Conservation (phyloP, 2,113 vertebrate species). For the Paracyprichromis sp. region DNA sequence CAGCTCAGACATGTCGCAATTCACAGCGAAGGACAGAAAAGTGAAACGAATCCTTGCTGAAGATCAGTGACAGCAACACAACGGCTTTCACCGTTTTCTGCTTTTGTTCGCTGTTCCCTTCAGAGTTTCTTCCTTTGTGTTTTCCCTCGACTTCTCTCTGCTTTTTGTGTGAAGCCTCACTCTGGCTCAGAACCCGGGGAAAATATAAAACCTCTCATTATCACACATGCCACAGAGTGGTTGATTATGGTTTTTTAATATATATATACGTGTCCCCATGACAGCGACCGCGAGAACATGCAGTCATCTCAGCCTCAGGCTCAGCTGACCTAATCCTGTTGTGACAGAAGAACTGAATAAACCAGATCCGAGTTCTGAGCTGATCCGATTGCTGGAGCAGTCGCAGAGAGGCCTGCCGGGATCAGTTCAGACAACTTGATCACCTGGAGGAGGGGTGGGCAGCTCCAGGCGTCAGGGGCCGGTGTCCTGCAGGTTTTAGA, state of each 20-base stretch:
- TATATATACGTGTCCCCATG: fast-evolving
- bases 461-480: background rate
- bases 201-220: background rate
- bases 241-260: background rate
- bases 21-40: background rate
- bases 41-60: background rate
- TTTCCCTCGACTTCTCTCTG: background rate
- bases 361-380: background rate
- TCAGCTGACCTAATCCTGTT: background rate
- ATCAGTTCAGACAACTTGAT: background rate
- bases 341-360: background rate
- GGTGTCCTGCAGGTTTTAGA: background rate
- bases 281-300: background rate
- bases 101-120: background rate
- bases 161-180: background rate
- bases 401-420: background rate
- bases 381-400: background rate
- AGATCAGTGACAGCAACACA: background rate
- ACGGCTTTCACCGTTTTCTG: fast-evolving
- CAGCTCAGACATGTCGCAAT: background rate
- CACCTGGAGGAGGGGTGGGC: fast-evolving
- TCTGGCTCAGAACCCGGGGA: background rate
- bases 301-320: background rate
- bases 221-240: background rate
- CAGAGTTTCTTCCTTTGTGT: background rate